phyloP scores from a whole-genome alignment of 2,113 vertebrate species.

The Megaleporinus macrocephalus region DNA sequence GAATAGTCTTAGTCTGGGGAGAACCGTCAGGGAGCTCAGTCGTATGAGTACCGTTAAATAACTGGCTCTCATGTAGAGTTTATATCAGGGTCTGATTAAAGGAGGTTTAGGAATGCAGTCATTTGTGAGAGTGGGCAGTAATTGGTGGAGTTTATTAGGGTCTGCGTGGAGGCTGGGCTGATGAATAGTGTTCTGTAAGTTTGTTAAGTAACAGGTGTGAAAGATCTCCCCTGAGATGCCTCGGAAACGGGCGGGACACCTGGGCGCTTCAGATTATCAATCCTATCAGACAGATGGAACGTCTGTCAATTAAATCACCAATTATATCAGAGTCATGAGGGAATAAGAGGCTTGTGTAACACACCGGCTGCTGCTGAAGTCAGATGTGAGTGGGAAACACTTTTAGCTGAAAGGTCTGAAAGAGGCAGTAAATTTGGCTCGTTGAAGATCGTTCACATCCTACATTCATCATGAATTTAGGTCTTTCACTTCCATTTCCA shows the following conservation, averaged over 20 bases:
- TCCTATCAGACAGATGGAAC: slow-evolving; percentile 21
- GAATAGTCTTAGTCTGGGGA: too few species aligned
- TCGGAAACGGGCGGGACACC: slow-evolving; percentile 9
- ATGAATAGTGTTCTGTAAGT: slow-evolving; percentile 8
- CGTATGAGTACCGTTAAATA: not conserved
- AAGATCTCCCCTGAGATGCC: not conserved
- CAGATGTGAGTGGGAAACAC: not conserved
- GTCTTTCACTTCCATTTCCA: not conserved
- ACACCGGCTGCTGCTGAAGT: slow-evolving; percentile 1
- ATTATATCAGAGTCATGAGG: slow-evolving; percentile 15
- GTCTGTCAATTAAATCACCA: slow-evolving; percentile 25
- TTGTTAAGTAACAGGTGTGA: slow-evolving; percentile 18
- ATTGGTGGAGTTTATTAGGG: not conserved
- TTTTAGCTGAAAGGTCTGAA: not conserved
- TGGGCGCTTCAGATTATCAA: slow-evolving; percentile 6
- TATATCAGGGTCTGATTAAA: not conserved
- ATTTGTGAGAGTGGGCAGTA: not conserved
- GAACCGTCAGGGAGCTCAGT: too few species aligned
- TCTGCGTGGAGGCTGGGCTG: not conserved
- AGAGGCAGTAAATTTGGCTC: not conserved
- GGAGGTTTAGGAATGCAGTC: not conserved
- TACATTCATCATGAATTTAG: too few species aligned
- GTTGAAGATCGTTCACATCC: not conserved
- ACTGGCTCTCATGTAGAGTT: not conserved
- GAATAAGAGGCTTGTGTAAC: not conserved